Evolutionary conservation across 2,888 invertebrate species (phyloP).

Genomic region (Empis livida): DNA sequence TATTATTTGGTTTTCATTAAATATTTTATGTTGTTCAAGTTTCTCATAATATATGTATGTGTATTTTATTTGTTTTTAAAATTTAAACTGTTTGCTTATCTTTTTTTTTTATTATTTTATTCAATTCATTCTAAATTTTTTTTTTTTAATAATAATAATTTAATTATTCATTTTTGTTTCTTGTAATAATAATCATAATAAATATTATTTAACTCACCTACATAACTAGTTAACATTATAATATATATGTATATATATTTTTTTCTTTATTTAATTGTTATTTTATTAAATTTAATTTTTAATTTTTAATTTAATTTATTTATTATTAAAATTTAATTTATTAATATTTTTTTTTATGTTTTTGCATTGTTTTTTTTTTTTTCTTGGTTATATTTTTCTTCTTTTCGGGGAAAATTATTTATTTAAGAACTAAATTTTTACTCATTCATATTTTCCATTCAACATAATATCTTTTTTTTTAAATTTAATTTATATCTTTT

Average conservation of each 20-base stretch:
- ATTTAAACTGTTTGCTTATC: conserved; percentile 8
- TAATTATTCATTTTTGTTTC: conserved; percentile 12
- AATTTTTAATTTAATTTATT: neutral
- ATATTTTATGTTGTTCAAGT: no score
- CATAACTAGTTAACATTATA: conserved; percentile 34
- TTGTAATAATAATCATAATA: conserved; percentile 18
- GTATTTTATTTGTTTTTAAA: conserved; percentile 2
- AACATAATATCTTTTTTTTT: no score
- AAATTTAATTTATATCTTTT: no score
- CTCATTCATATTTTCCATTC: no score
- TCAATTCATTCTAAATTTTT: conserved; percentile 21
- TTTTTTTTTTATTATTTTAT: conserved; percentile 21
- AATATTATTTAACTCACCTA: conserved; percentile 33
- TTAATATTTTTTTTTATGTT: no score
- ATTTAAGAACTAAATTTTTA: no score
- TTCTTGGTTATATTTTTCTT: no score
- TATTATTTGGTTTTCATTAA: conserved; percentile 9
- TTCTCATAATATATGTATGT: conserved; percentile 11
- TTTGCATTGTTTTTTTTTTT: no score
- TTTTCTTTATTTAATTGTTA: neutral
- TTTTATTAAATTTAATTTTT: neutral
- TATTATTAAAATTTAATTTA: no score
- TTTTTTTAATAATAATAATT: conserved; percentile 14
- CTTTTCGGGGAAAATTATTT: no score
- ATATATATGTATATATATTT: conserved; percentile 14